phyloP scores from a whole-genome alignment of 2,888 invertebrate genomes.

The Protonemura montana region DNA sequence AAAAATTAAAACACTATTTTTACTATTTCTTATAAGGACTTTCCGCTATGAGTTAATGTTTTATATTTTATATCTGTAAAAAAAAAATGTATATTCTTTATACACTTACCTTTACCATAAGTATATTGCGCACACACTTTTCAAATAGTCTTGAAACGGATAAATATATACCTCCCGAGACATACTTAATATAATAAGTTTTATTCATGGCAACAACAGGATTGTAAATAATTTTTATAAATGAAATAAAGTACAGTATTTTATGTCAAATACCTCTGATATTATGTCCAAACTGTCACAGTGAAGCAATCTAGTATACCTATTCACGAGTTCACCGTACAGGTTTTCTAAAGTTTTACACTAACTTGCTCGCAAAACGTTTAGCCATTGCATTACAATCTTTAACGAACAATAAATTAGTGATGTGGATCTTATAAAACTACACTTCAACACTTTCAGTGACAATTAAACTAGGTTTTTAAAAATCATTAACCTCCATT shows the following conservation, averaged over 20 bases:
- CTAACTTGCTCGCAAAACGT: background rate
- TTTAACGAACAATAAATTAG: background rate
- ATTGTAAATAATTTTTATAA: slow-evolving; percentile 38
- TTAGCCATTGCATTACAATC: background rate
- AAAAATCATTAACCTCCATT: background rate
- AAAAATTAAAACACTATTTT: slow-evolving; percentile 1
- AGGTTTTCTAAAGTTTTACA: background rate
- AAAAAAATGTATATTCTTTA: slow-evolving; percentile 1
- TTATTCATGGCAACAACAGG: slow-evolving; percentile 12
- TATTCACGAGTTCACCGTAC: background rate
- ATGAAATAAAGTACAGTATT: slow-evolving; percentile 30
- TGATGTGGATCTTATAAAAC: background rate
- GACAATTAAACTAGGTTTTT: background rate
- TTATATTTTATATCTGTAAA: background rate
- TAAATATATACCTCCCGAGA: background rate
- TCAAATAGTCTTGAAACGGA: background rate
- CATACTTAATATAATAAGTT: background rate
- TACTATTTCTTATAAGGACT: slow-evolving; percentile 18
- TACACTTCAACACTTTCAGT: background rate
- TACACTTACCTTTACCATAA: background rate
- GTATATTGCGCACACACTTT: background rate
- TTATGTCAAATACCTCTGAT: slow-evolving; percentile 13
- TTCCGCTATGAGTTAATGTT: background rate
- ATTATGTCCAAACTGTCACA: slow-evolving; percentile 31
- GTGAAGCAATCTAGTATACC: slow-evolving; percentile 26